Conservation (phyloP, 2,113 vertebrate genomes). For the Tachycineta bicolor region DNA sequence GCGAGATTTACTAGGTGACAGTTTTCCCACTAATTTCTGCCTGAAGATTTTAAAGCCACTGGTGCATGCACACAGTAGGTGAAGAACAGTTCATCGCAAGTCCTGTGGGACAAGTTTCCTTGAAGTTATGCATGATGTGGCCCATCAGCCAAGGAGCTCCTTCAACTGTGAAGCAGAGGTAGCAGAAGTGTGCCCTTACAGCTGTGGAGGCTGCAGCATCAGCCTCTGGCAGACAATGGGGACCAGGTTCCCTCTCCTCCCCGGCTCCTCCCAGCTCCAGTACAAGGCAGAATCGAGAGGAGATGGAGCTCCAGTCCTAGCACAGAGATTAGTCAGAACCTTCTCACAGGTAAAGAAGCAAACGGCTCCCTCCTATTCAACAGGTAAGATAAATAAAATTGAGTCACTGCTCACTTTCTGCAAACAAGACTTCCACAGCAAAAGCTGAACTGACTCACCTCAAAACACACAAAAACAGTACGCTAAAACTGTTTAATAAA, state of each 20-base stretch:
- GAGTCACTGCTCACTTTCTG: not conserved
- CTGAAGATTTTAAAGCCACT: not conserved
- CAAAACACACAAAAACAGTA: not conserved
- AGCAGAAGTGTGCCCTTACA: not conserved
- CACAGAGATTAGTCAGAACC: too few relatives aligned
- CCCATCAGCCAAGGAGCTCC: not conserved
- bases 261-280: fast-evolving
- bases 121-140: fast-evolving
- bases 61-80: not conserved
- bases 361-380: not conserved
- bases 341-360: not conserved
- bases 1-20: not conserved
- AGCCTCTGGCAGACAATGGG: not conserved
- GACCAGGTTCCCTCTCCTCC: not conserved
- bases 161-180: fast-evolving
- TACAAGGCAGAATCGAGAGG: not conserved
- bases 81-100: fast-evolving
- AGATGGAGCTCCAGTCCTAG: not conserved
- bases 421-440: not conserved
- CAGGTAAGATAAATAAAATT: not conserved
- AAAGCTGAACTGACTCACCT: not conserved
- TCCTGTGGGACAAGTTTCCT: not conserved
- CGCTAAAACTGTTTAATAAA: not conserved
- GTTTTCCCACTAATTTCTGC: not conserved
- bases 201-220: not conserved